These are phyloP conservation scores for Chaetophractus vellerosus DNA, from an alignment of 2,797 vertebrate species.

Conservation along the genomic window DNA sequence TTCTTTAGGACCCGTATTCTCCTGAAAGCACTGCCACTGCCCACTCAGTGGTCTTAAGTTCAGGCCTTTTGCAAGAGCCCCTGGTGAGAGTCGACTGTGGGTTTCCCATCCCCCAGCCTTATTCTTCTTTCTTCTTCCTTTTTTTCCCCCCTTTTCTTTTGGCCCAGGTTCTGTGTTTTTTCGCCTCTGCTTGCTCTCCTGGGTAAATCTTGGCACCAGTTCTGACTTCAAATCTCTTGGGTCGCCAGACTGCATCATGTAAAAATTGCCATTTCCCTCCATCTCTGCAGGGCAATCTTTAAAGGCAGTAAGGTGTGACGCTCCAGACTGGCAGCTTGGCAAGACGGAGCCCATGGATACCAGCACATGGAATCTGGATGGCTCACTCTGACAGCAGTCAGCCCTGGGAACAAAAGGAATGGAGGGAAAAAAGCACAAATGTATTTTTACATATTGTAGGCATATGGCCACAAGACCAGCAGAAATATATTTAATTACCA, in stretches of 20 bases:
- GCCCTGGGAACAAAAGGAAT: constrained; percentile 91
- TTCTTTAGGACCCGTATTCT: constrained; percentile 88
- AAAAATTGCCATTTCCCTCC: constrained; percentile 96
- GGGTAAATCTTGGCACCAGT: constrained; percentile 99
- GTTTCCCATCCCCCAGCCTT: constrained; percentile 54
- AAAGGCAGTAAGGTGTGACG: constrained; percentile 99
- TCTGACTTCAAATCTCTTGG: constrained; percentile 99
- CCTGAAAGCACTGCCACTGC: constrained; percentile 81
- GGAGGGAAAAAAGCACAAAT: constrained; percentile 82
- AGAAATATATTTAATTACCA: constrained; percentile 92
- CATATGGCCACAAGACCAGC: constrained; percentile 92
- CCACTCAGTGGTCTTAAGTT: constrained; percentile 81
- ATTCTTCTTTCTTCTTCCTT: constrained; percentile 72
- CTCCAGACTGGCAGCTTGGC: constrained; percentile 99
- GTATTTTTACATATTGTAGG: constrained; percentile 91
- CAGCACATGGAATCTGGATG: constrained; percentile 93
- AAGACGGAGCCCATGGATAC: constrained; percentile 96
- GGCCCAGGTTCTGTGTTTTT: constrained; percentile 91
- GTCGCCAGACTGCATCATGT: constrained; percentile 97
- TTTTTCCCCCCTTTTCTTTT: constrained; percentile 81
- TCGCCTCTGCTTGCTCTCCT: constrained; percentile 94
- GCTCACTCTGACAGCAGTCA: constrained; percentile 91
- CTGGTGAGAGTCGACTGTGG: constrained; percentile 55
- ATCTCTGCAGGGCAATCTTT: constrained; percentile 99
- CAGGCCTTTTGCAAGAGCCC: constrained; percentile 74